Evolutionary conservation across 2,888 invertebrate genomes (phyloP).

Genomic region (Penaeus monodon): DNA sequence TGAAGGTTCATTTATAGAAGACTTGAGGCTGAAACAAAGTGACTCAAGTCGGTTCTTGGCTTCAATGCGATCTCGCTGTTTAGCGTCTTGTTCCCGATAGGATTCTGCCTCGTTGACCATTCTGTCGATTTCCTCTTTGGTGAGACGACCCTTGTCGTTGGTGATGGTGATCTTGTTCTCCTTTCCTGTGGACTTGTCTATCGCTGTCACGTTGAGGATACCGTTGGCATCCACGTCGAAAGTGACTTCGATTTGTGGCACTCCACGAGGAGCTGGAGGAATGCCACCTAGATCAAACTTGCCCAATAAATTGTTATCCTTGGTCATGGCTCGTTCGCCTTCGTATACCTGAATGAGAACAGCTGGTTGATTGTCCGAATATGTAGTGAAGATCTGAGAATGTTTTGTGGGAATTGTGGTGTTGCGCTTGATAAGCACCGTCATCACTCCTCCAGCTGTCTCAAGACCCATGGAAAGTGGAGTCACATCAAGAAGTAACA

Average conservation of each 20-base stretch:
- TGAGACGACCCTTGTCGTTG: slow-evolving; percentile 72
- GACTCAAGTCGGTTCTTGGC: slow-evolving; percentile 73
- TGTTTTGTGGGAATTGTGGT: slow-evolving; percentile 97
- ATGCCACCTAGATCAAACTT: slow-evolving; percentile 75
- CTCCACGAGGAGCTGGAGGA: slow-evolving; percentile 72
- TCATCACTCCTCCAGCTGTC: slow-evolving; percentile 95
- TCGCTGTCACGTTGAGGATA: slow-evolving; percentile 74
- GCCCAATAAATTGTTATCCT: slow-evolving; percentile 71
- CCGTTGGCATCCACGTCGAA: slow-evolving; percentile 75
- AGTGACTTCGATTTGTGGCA: slow-evolving; percentile 75
- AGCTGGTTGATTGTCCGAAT: slow-evolving; percentile 97
- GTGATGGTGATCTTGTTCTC: slow-evolving; percentile 70
- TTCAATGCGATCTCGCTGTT: slow-evolving; percentile 73
- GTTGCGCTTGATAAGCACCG: slow-evolving; percentile 95
- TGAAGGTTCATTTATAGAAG: slow-evolving; percentile 91
- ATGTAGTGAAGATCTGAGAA: slow-evolving; percentile 96
- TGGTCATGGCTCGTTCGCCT: slow-evolving; percentile 68
- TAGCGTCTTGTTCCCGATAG: slow-evolving; percentile 79
- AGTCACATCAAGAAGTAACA: slow-evolving; percentile 91
- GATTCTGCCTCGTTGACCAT: slow-evolving; percentile 87
- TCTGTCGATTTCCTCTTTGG: slow-evolving; percentile 73
- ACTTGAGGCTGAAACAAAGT: slow-evolving; percentile 78
- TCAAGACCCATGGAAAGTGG: slow-evolving; percentile 92
- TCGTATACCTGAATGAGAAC: slow-evolving; percentile 78
- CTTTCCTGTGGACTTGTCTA: slow-evolving; percentile 73